Conservation (phyloP, 2,797 vertebrate genomes). For the Chrysolophus pictus region DNA sequence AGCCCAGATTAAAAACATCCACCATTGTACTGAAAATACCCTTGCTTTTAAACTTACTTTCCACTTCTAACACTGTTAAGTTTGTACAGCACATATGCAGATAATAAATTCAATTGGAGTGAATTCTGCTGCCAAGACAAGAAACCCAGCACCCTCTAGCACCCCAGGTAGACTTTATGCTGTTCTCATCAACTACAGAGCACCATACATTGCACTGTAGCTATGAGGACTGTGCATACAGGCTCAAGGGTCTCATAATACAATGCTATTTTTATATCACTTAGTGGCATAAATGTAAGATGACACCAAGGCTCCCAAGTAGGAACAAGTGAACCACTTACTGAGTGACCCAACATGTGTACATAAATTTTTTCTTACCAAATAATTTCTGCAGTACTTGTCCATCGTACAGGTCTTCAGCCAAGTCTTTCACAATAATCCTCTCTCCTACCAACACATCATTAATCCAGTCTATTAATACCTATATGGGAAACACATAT, state of each 20-base stretch:
- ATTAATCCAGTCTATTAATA: conserved; percentile 99
- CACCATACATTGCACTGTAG: neutral
- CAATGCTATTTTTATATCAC: conserved; percentile 52
- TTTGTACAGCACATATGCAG: conserved; percentile 37
- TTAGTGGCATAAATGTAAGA: conserved; percentile 51
- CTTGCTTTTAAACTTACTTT: conserved; percentile 43
- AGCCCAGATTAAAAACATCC: conserved; percentile 71
- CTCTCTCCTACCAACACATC: conserved; percentile 96
- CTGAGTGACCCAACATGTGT: neutral
- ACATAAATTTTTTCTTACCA: conserved; percentile 81
- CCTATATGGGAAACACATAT: conserved; percentile 78
- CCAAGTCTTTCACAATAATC: conserved; percentile 98
- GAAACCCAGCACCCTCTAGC: neutral
- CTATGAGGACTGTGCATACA: neutral
- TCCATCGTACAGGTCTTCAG: conserved; percentile 97
- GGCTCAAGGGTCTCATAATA: conserved; percentile 29
- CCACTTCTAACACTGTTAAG: neutral
- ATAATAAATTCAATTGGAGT: conserved; percentile 30
- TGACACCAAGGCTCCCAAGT: conserved; percentile 1
- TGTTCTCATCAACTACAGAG: conserved; percentile 29
- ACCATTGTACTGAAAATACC: conserved; percentile 14
- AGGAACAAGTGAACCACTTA: conserved; percentile 38
- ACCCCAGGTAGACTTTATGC: conserved; percentile 45
- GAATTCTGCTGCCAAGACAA: conserved; percentile 17
- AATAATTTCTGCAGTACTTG: conserved; percentile 99